Evolutionary conservation across 2,113 vertebrate genomes (phyloP).

Genomic region (Brachionichthys hirsutus): DNA sequence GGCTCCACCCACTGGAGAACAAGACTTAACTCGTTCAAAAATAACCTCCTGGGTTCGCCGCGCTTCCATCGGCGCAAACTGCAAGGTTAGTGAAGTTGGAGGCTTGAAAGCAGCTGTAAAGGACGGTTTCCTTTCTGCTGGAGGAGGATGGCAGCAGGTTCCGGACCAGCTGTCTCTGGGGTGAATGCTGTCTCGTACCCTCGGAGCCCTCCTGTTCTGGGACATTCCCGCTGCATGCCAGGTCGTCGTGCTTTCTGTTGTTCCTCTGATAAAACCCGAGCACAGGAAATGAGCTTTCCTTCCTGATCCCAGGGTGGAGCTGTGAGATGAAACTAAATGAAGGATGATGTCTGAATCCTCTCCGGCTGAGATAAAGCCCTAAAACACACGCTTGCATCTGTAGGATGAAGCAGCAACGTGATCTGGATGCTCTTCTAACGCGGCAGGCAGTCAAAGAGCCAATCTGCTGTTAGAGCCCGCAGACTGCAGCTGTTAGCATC

Average conservation of each 20-base stretch:
- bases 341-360: neutral
- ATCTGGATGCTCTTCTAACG: neutral
- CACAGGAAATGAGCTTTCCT: neutral
- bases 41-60: conserved; percentile 91
- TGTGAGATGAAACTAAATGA: neutral
- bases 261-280: neutral
- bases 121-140: no score
- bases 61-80: conserved; percentile 93
- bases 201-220: no score
- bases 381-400: neutral
- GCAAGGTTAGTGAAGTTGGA: conserved; percentile 78
- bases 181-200: no score
- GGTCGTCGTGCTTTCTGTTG: neutral
- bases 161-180: no score
- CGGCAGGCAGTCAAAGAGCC: neutral
- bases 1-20: conserved; percentile 86
- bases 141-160: no score
- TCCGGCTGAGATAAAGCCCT: no score
- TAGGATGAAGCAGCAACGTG: neutral
- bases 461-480: conserved; percentile 12
- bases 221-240: no score
- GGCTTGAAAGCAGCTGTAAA: no score
- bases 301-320: no score
- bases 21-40: conserved; percentile 91
- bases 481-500: conserved; percentile 20